Evolutionary conservation across 2,797 vertebrate genomes (phyloP).

Genomic region (Malurus splendens): DNA sequence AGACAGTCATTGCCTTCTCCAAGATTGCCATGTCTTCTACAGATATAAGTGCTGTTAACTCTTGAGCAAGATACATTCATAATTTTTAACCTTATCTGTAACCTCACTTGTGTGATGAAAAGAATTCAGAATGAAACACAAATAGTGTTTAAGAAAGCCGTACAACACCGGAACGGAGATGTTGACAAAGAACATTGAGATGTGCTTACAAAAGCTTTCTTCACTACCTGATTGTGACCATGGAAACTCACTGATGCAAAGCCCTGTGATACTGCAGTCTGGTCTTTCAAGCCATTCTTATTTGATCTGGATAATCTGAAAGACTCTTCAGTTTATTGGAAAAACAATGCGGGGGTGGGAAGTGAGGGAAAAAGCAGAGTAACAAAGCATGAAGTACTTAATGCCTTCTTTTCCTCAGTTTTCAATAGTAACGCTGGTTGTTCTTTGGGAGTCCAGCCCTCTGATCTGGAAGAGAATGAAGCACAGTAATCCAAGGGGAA

Average conservation of each 20-base stretch:
- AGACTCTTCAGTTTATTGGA: not conserved
- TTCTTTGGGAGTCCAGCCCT: not conserved
- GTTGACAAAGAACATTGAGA: constrained; percentile 7
- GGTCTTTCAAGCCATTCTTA: constrained; percentile 20
- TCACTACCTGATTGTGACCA: constrained; percentile 13
- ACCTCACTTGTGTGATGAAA: not conserved
- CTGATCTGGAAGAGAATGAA: not conserved
- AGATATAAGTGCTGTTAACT: not conserved
- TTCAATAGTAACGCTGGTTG: not conserved
- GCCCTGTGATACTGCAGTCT: not conserved
- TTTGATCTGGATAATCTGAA: constrained; percentile 3
- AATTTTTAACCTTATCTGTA: not conserved
- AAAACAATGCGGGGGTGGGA: not conserved
- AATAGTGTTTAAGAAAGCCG: constrained; percentile 19
- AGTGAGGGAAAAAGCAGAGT: not conserved
- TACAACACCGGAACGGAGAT: not conserved
- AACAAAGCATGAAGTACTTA: not conserved
- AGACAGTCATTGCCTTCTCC: not conserved
- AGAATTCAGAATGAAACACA: constrained; percentile 36
- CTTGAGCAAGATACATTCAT: not conserved
- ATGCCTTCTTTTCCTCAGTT: not conserved
- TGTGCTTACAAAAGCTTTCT: not conserved
- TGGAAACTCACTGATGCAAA: constrained; percentile 2
- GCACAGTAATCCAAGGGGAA: not conserved
- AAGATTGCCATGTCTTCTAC: not conserved